phyloP scores from a whole-genome alignment of 1,140 invertebrate species.

The Micrasema longulum region DNA sequence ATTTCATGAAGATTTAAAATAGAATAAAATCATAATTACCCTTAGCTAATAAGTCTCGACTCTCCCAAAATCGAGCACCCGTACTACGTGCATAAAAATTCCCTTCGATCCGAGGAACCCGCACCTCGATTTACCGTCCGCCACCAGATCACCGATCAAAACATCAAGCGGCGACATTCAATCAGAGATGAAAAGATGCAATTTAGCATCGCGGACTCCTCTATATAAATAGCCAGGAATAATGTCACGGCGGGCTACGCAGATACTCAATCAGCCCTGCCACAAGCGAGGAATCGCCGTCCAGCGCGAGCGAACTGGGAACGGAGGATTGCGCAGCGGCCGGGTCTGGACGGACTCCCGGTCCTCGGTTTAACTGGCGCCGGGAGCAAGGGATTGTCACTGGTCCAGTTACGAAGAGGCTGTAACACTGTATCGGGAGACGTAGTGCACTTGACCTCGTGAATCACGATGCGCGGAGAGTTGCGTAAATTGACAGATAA shows the following conservation, averaged over 20 bases:
- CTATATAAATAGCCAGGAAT: slow-evolving; percentile 51
- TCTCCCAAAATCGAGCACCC: too few species aligned
- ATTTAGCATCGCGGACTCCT: slow-evolving; percentile 46
- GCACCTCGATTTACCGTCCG: neutral
- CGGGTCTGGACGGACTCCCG: neutral
- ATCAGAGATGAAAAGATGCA: slow-evolving; percentile 53
- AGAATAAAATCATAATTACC: too few species aligned
- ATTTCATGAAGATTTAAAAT: too few species aligned
- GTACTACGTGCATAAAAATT: neutral
- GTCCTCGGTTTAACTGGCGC: neutral
- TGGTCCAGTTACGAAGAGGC: neutral
- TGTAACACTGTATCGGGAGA: neutral
- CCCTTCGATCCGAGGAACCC: neutral
- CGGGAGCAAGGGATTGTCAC: neutral
- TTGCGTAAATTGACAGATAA: too few species aligned
- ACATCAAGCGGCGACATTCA: slow-evolving; percentile 39
- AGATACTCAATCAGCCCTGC: neutral
- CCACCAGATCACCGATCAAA: slow-evolving; percentile 41
- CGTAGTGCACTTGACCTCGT: slow-evolving; percentile 14
- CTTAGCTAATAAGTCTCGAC: too few species aligned
- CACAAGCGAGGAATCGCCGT: too few species aligned
- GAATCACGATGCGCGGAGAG: neutral
- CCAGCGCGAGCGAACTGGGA: too few species aligned
- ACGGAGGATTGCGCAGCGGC: neutral
- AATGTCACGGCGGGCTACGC: slow-evolving; percentile 27